phyloP scores from a whole-genome alignment of 2,113 vertebrate species.

The Dicerorhinus sumatrensis region DNA sequence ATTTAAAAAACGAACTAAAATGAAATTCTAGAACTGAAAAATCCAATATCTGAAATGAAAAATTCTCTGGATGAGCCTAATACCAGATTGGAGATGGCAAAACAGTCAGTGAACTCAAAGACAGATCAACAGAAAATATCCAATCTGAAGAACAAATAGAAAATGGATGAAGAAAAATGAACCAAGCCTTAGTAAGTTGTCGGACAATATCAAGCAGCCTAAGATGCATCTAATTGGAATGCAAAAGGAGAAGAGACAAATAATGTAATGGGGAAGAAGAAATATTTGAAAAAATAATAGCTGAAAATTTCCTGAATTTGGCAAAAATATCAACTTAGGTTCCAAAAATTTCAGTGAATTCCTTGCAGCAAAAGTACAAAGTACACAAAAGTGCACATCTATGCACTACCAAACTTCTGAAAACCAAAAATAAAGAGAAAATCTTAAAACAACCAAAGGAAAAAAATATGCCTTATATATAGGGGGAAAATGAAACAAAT shows the following conservation, averaged over 20 bases:
- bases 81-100: background rate
- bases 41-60: background rate
- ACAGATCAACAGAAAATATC: background rate
- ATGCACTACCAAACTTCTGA: background rate
- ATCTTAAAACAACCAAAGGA: background rate
- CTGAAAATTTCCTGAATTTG: constrained; percentile 11
- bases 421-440: background rate
- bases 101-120: background rate
- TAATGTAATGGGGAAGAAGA: background rate
- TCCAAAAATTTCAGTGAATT: background rate
- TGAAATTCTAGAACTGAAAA: constrained; percentile 19
- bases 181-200: background rate
- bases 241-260: background rate
- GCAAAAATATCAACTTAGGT: background rate
- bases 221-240: background rate
- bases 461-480: background rate
- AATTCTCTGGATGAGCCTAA: background rate
- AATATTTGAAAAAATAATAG: background rate
- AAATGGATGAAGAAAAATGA: constrained; percentile 23
- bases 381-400: background rate
- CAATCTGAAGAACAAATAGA: background rate
- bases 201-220: background rate
- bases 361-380: background rate
- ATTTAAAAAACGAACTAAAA: background rate
- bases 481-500: background rate